Evolutionary conservation across 2,113 vertebrate genomes (phyloP), one percentile per base, ranked within the genome.

Genomic region (Hyperopisus bebe): DNA sequence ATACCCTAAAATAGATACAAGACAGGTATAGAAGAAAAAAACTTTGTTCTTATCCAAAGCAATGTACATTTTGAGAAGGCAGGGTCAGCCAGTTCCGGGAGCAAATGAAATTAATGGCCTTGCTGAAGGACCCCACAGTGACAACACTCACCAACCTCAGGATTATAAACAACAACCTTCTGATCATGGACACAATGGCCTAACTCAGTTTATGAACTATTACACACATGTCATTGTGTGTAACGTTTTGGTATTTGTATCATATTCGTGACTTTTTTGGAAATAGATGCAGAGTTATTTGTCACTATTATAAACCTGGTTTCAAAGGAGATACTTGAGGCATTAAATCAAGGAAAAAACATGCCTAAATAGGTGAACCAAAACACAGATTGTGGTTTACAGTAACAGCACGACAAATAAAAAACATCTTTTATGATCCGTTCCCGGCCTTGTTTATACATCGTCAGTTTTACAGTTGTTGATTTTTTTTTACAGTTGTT

Each of bases 381-480:
- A 70, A 66, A 70, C 6, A 9, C 31, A 77, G 70, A 21, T 80
- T 42, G 35, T 80, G 74, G 74, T 80, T 80, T 80, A 80, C 74
- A 80, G 74, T 80, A 80, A 80, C 74, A 80, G 74, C 13, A 42
- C 42, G 74, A 42, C 31, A 80, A 80, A 80, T 80, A 80, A 80
- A 80, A 31, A 39, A 7, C 74, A 80, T 84, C 24, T 84, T 84
- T 84, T 46, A 84, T 84, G 82, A 84, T 84, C 39, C 82, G 19
- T 47, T 84, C 44, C 44, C 82, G 3, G 44, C 42, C 46, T 84
- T 47, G 74, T 84, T 84, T 84, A 84, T 84, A 84, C 39, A 84
- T 47, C 42, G 39, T 84, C 82, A 42, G 74, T 80, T 80, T 80
- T 80, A 80, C 35, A 80, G 74, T 80, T 84, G 82, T 46, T 84